Percentiles rank a stretch among this genome's conserved stretches.
These are phyloP conservation scores for Drosophila kohkoa DNA, from an alignment of 1,140 invertebrate genomes.

Conservation along the genomic window DNA sequence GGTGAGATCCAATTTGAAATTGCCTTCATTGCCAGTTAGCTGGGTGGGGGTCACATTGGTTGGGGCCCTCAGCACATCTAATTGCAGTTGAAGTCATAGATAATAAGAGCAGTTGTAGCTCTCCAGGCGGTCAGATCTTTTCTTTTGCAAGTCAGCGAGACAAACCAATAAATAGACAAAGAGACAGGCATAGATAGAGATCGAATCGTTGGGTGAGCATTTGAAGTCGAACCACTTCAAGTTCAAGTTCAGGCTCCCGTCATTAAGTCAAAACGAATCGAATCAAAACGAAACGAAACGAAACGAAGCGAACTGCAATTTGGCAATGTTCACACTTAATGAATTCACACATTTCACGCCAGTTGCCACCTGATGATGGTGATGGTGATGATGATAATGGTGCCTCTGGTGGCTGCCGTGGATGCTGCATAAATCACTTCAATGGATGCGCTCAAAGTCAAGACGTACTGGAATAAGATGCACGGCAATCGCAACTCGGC, in stretches of 20 bases:
- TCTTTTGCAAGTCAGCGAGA: constrained; percentile 35
- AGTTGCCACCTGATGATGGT: constrained; percentile 1
- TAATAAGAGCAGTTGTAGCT: constrained; percentile 25
- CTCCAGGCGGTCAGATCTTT: constrained; percentile 34
- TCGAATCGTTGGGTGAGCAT: neutral
- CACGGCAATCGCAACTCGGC: constrained; percentile 11
- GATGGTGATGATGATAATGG: neutral
- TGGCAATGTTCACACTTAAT: constrained; percentile 77
- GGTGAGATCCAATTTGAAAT: constrained; percentile 66
- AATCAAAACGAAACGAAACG: constrained; percentile 52
- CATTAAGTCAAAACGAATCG: constrained; percentile 61
- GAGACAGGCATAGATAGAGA: neutral
- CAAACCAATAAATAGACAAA: constrained; percentile 19
- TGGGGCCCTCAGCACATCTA: constrained; percentile 54
- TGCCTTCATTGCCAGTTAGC: constrained; percentile 56
- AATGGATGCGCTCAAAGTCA: constrained; percentile 76
- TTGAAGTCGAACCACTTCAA: constrained; percentile 56
- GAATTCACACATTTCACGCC: constrained; percentile 59
- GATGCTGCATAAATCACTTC: constrained; percentile 65
- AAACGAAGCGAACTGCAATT: constrained; percentile 58
- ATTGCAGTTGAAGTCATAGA: constrained; percentile 71
- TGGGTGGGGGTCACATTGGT: constrained; percentile 13
- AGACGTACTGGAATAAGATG: constrained; percentile 40
- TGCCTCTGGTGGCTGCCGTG: neutral
- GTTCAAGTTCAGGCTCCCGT: constrained; percentile 68